A percentile compares a stretch with the other conserved stretches of the same genome.
phyloP scores from a whole-genome alignment of 2,797 vertebrate genomes.

The Gymnodraco acuticeps region DNA sequence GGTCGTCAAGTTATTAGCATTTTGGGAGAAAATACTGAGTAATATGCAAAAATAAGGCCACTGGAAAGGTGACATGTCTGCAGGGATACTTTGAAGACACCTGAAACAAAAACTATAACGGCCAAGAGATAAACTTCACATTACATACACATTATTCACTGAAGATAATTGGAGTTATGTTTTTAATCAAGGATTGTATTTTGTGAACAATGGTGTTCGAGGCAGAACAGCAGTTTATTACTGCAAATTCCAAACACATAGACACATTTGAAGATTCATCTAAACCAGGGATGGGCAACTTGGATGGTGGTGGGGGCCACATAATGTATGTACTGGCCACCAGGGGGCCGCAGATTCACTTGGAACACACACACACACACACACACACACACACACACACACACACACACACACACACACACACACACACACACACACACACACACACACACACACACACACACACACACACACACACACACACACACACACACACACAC shows the following conservation, averaged over 20 bases:
- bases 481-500: no score
- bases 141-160: not conserved
- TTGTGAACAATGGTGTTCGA: conserved; percentile 4
- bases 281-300: conserved; percentile 8
- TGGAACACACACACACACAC: no score
- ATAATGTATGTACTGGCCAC: no score
- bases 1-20: not conserved
- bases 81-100: not conserved
- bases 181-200: not conserved
- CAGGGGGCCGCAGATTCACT: no score
- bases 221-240: conserved; percentile 30
- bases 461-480: no score
- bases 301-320: no score
- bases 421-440: no score
- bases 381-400: no score
- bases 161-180: not conserved
- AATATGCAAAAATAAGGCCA: not conserved
- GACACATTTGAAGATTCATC: conserved; percentile 30
- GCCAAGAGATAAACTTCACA: not conserved
- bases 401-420: no score
- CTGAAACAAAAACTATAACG: not conserved
- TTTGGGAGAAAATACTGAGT: not conserved
- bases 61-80: not conserved
- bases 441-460: no score
- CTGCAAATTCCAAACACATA: conserved; percentile 7